Evolutionary conservation across 2,113 vertebrate species (phyloP), one percentile per base, ranked within the genome.

Genomic region (Nibea coibor): DNA sequence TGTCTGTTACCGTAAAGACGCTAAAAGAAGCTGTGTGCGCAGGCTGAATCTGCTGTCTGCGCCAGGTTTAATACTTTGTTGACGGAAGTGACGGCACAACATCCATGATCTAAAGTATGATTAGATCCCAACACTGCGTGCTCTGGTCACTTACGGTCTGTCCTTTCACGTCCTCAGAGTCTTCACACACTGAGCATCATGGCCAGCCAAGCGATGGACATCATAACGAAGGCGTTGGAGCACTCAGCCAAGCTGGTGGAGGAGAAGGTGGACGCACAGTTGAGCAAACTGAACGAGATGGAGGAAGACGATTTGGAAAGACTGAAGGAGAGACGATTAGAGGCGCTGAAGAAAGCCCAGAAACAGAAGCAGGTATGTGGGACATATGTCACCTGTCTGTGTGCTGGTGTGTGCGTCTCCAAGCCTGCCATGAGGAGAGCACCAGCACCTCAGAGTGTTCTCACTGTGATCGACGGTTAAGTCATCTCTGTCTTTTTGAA

Each of bases 291-390:
- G 70, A 97, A 96, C 43, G 95, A 96, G 48, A 93, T 98, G 94
- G 97, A 97, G 80, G 97, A 97, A 72, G 97, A 99, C 63, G 98
- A 99, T 69, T 83, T 99, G 78, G 97, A 99, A 69, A 90, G 75
- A 65, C 95, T 99, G 75, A 97, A 97, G 89, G 96, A 98, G 91
- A 97, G 92, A 85, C 95, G 98, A 53, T 93, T 99, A 35, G 96
- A 98, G 71, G 96, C 97, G 0, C 93, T 99, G 15, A 98, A 95
- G 88, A 99, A 97, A 92, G 94, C 96, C 8, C 98, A 99, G 80
- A 97, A 98, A 91, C 97, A 99, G 92, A 99, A 99, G 95, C 98
- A 99, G 95, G 98, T 98, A 26, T 39, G 72, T 78, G 47, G 5
- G 20, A 47, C 14, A 19, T 42, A 20, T 5, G 5, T 11, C 5